Evolutionary conservation across 1,140 invertebrate species (phyloP).

Genomic region (Panagrolaimus sp.): DNA sequence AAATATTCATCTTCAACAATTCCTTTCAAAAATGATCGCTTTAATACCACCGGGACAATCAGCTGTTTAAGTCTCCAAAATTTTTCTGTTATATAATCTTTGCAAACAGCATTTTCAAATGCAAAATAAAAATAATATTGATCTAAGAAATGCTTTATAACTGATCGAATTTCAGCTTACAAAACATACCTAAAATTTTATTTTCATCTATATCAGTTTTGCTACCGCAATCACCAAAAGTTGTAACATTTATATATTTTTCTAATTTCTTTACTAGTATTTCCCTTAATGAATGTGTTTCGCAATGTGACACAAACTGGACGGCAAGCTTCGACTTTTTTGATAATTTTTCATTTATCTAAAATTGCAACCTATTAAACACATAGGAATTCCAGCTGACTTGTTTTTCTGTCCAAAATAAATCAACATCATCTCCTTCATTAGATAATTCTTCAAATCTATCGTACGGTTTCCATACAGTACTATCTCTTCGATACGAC

Average conservation of each 20-base stretch:
- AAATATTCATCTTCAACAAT: background rate
- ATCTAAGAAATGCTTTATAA: background rate
- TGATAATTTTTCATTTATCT: background rate
- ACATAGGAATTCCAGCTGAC: too few species aligned
- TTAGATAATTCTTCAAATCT: background rate
- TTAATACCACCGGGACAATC: background rate
- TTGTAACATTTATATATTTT: conserved; percentile 65
- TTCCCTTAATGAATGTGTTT: background rate
- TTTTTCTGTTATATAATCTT: conserved; percentile 5
- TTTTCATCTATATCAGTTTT: conserved; percentile 70
- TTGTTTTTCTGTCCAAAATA: too few species aligned
- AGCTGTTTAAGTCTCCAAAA: background rate
- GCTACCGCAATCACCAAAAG: conserved; percentile 67
- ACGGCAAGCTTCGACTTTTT: background rate
- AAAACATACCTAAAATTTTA: too few species aligned
- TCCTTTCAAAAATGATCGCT: background rate
- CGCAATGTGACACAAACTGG: background rate
- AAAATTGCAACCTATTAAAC: too few species aligned
- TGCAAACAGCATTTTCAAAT: background rate
- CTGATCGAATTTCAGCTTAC: background rate
- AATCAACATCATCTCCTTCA: background rate
- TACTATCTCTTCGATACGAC: background rate
- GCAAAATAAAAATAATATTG: background rate
- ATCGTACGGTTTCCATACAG: background rate
- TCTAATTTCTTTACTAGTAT: conserved; percentile 59